Percentiles rank a stretch among this genome's conserved stretches.
Conservation (phyloP, 1,140 invertebrate genomes). For the Augochlora pura region DNA sequence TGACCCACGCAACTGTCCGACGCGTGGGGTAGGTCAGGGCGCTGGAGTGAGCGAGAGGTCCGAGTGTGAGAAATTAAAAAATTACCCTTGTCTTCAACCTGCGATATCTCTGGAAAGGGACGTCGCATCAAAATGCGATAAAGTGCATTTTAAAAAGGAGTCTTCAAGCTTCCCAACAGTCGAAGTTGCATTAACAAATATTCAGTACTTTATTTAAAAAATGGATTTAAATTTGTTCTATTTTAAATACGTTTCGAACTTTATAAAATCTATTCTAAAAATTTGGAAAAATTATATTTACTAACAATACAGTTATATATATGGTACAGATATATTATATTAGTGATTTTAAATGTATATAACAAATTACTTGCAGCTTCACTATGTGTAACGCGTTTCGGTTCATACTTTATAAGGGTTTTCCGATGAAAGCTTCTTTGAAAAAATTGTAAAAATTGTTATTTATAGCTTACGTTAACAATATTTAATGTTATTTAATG, state of each 20-base stretch:
- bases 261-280: neutral
- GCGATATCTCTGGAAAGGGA: neutral
- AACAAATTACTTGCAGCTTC: too few relatives aligned
- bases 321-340: too few relatives aligned
- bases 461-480: too few relatives aligned
- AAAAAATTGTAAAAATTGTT: too few relatives aligned
- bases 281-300: too few relatives aligned
- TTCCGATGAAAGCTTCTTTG: too few relatives aligned
- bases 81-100: neutral
- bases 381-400: too few relatives aligned
- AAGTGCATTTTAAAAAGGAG: neutral
- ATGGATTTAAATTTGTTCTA: neutral
- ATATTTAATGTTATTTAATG: too few relatives aligned
- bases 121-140: neutral
- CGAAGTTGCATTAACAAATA: neutral
- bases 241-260: neutral
- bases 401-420: too few relatives aligned
- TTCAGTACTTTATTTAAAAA: neutral
- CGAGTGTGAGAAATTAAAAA: neutral
- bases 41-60: neutral
- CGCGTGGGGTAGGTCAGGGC: neutral
- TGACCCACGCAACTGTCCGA: neutral
- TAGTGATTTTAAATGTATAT: too few relatives aligned
- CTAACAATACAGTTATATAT: too few relatives aligned
- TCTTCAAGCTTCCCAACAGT: neutral